Evolutionary conservation across 2,888 invertebrate genomes (phyloP).

Genomic region (Lottia gigantea): DNA sequence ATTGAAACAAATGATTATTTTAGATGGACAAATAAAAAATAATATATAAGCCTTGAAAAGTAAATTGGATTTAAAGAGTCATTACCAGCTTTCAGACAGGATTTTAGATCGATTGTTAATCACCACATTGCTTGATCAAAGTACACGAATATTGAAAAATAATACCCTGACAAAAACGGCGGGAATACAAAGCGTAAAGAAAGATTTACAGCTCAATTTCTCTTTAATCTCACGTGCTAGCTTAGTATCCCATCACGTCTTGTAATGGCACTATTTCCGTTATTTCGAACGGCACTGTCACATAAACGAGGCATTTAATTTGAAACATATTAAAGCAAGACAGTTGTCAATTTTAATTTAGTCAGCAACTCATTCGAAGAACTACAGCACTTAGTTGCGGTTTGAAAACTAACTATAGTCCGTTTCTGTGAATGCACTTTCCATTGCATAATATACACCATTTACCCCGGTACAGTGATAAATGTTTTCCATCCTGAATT

Average conservation of each 20-base stretch:
- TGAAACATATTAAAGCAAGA: constrained; percentile 10
- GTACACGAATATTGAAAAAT: background rate
- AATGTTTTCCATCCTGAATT: no score
- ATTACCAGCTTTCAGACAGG: no score
- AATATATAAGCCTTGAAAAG: no score
- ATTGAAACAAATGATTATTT: no score
- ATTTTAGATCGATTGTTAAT: no score
- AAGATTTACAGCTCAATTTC: constrained; percentile 11
- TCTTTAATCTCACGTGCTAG: constrained; percentile 11
- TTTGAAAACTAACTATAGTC: background rate
- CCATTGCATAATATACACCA: no score
- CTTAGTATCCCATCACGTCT: constrained; percentile 9
- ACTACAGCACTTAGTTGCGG: background rate
- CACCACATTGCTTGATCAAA: background rate
- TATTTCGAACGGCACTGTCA: constrained; percentile 6
- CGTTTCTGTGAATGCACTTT: background rate
- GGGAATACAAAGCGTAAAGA: constrained; percentile 8
- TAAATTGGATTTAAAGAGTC: no score
- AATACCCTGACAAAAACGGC: constrained; percentile 5
- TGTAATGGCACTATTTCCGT: constrained; percentile 11
- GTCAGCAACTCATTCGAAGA: constrained; percentile 1
- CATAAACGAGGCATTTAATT: constrained; percentile 9
- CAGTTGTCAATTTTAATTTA: constrained; percentile 11
- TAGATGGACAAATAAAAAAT: no score
- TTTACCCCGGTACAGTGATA: no score